Evolutionary conservation across 1,140 invertebrate species (phyloP), one percentile per base, ranked within the genome.

Genomic region (Diabrotica undecimpunctata): DNA sequence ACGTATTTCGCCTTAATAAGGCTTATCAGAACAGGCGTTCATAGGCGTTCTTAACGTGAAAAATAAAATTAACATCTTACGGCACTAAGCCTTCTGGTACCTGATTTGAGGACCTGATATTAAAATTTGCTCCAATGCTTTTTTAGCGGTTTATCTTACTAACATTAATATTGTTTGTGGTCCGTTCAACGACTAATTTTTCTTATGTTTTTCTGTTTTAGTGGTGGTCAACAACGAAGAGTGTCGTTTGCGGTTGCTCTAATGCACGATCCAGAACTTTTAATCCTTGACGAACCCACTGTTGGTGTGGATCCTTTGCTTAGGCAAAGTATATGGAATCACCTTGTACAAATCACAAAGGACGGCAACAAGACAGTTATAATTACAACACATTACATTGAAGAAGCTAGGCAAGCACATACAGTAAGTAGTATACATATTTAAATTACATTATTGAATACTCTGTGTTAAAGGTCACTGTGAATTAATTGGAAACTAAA

Each of bases 221-320:
- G 94, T 81, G 95, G 95, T 71, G 95, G 95, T 36, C 94, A 97
- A 79, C 93, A 96, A 75, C 84, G 95, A 50, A 85, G 95, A 67
- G 93, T 96, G 0, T 96, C 93, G 6, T 95, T 98, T 74, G 94
- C 94, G 0, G 90, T 94, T 14, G 95, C 95, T 4, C 81, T 97
- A 6, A 90, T 97, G 83, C 94, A 97, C 73, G 92, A 95, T 79
- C 95, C 95, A 0, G 91, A 96, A 78, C 83, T 97, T 12, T 80
- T 98, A 11, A 96, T 98, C 75, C 83, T 98, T 10, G 95, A 98
- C 77, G 95, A 98, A 78, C 95, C 95, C 0, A 97, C 95, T 0
- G 95, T 97, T 13, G 89, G 89, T 55, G 88, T 91, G 0, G 89
- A 91, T 79, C 89, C 89, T 12, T 75, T 91, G n/a, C 79, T 91